Evolutionary conservation across 2,113 vertebrate species (phyloP).

Genomic region (Notarius quadriscutis): DNA sequence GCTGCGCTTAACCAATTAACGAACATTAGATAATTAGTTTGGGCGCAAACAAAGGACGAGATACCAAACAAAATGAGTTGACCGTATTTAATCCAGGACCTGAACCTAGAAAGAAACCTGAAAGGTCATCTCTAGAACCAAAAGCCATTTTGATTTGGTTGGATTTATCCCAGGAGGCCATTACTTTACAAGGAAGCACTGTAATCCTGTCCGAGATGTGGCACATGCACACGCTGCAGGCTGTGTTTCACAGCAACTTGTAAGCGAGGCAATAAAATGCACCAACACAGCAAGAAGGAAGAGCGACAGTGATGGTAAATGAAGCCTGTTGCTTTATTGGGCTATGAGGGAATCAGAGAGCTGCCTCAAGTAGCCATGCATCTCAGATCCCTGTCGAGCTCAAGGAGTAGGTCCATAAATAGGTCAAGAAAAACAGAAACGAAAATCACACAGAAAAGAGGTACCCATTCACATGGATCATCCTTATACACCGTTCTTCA

Average conservation of each 20-base stretch:
- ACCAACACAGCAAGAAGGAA: constrained; percentile 71
- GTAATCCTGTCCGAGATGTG: constrained; percentile 20
- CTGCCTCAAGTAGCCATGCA: constrained; percentile 60
- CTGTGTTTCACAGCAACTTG: constrained; percentile 32
- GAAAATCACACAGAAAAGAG: constrained; percentile 57
- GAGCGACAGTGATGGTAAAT: constrained; percentile 69
- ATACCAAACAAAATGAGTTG: background rate
- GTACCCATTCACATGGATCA: constrained; percentile 29
- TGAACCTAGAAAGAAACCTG: background rate
- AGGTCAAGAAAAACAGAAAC: constrained; percentile 60
- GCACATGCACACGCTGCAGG: constrained; percentile 48
- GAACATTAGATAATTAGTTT: background rate
- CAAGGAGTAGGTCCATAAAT: constrained; percentile 47
- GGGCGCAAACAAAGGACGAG: background rate
- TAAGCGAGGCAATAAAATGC: constrained; percentile 62
- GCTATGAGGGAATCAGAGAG: constrained; percentile 72
- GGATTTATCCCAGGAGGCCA: constrained; percentile 25
- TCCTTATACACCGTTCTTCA: background rate
- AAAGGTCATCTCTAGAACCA: background rate
- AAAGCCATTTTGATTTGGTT: constrained; percentile 15
- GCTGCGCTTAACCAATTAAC: background rate
- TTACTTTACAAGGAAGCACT: constrained; percentile 45
- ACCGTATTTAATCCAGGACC: background rate
- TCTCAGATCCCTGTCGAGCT: constrained; percentile 51
- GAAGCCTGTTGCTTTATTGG: constrained; percentile 72